These are phyloP conservation scores for Lepus oiostolus DNA, from an alignment of 2,797 vertebrate genomes.

Conservation along the genomic window DNA sequence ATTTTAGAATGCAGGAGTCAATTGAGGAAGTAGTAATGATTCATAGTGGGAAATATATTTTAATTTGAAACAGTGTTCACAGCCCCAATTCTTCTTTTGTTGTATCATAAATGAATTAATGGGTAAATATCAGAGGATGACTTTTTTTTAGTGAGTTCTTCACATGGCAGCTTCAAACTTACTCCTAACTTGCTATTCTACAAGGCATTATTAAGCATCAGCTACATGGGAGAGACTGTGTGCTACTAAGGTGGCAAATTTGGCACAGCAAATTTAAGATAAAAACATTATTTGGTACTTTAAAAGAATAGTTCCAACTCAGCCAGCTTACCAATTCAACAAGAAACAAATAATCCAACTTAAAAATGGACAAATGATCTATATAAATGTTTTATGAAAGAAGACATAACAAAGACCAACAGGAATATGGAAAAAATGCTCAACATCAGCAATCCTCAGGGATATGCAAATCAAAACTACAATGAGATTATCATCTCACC, in stretches of 20 bases:
- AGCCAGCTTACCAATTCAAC: no score
- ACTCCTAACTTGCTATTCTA: neutral
- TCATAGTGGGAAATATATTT: conserved; percentile 6
- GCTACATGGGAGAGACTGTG: neutral
- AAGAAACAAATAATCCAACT: no score
- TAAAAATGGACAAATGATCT: no score
- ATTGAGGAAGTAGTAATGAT: neutral
- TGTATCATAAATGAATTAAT: conserved; percentile 38
- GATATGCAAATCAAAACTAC: no score
- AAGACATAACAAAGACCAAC: no score
- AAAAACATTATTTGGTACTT: neutral
- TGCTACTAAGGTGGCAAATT: neutral
- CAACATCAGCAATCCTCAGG: no score
- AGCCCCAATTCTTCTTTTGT: neutral
- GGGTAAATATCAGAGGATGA: neutral
- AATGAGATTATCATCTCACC: no score
- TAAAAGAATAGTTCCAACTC: neutral
- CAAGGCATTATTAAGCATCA: neutral
- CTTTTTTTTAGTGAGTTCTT: conserved; percentile 19
- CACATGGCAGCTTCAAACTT: neutral
- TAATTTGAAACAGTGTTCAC: neutral
- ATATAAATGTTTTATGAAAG: no score
- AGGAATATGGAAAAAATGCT: no score
- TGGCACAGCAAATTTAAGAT: neutral
- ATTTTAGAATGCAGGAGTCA: conserved; percentile 26